phyloP scores from a whole-genome alignment of 2,797 vertebrate genomes.

The Malacoraja senta region DNA sequence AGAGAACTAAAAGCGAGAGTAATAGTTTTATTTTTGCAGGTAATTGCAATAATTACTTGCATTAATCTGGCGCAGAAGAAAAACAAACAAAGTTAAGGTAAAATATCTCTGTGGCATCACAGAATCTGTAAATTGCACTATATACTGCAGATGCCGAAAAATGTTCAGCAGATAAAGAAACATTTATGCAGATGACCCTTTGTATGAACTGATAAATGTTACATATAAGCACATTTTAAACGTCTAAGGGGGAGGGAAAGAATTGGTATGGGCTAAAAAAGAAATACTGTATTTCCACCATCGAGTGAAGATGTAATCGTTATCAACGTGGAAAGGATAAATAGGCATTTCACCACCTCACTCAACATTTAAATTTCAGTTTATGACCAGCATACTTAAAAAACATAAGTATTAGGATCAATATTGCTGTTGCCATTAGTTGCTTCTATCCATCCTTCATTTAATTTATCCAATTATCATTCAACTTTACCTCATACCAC shows the following conservation, averaged over 20 bases:
- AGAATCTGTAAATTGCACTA: background rate
- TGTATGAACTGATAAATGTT: background rate
- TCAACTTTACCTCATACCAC: too few species aligned
- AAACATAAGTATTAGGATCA: too few species aligned
- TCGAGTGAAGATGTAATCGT: background rate
- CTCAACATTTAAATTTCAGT: background rate
- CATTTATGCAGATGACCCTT: background rate
- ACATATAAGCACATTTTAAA: background rate
- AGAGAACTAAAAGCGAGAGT: background rate
- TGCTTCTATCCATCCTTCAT: too few species aligned
- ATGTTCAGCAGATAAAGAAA: background rate
- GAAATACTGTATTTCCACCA: background rate
- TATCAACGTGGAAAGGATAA: background rate
- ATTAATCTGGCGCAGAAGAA: background rate
- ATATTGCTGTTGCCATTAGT: too few species aligned
- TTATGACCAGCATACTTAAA: background rate
- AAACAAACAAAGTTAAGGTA: background rate
- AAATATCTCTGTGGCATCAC: background rate
- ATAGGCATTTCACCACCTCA: background rate
- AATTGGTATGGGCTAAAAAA: too few species aligned
- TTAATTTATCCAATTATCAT: too few species aligned
- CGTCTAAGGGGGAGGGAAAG: background rate
- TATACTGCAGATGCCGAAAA: background rate
- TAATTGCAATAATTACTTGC: background rate
- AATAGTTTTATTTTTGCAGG: background rate